phyloP scores from a whole-genome alignment of 2,113 vertebrate species.

The Orthonyx spaldingii region DNA sequence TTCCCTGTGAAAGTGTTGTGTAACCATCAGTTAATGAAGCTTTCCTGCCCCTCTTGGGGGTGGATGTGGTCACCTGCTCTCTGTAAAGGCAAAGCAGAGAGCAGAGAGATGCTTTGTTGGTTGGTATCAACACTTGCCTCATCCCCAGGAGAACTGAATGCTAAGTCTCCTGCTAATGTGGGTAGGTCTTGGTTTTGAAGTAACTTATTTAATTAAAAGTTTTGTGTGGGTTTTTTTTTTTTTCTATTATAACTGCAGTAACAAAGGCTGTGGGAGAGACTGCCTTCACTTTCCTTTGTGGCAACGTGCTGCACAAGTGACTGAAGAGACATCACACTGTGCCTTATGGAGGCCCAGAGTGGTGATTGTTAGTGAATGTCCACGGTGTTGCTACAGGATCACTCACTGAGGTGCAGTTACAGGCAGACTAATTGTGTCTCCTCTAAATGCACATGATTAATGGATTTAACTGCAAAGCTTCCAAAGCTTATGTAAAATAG shows the following conservation, averaged over 20 bases:
- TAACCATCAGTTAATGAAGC: neutral
- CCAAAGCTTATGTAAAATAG: neutral
- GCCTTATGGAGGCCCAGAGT: accelerated
- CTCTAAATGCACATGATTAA: neutral
- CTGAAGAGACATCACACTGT: neutral
- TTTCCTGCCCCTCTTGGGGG: neutral
- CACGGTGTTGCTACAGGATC: neutral
- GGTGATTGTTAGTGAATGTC: neutral
- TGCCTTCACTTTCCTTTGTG: neutral
- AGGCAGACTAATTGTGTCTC: neutral
- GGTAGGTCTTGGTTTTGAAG: neutral
- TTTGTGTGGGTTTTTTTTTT: neutral
- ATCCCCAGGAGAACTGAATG: neutral
- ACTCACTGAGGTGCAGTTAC: neutral
- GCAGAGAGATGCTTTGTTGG: accelerated
- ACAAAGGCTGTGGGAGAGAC: neutral
- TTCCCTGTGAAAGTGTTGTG: neutral
- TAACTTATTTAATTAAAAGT: neutral
- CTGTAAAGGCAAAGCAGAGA: neutral
- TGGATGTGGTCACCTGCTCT: neutral
- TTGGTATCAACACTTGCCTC: neutral
- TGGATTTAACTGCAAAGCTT: neutral
- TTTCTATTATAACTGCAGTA: neutral
- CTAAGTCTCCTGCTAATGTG: neutral
- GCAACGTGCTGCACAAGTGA: neutral